These are phyloP conservation scores for Gonioctena quinquepunctata DNA, from an alignment of 1,140 invertebrate species.

Conservation along the genomic window DNA sequence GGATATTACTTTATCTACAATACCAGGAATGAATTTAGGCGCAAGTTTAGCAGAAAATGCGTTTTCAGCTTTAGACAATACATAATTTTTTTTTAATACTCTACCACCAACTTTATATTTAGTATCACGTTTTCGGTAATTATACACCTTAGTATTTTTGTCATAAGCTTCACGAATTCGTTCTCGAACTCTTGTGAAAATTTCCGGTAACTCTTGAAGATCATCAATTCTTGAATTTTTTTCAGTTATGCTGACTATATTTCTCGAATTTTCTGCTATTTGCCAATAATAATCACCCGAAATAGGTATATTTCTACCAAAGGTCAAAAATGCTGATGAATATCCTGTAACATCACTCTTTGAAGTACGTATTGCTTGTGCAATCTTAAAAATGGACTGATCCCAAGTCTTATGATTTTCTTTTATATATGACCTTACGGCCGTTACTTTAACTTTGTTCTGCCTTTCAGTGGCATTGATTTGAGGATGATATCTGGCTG, in stretches of 20 bases:
- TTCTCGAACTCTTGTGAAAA: constrained; percentile 9
- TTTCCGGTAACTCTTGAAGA: constrained; percentile 5
- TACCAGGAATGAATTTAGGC: constrained; percentile 27
- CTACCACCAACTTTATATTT: constrained; percentile 23
- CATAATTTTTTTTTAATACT: constrained; percentile 26
- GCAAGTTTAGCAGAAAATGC: constrained; percentile 29
- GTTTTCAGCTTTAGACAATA: constrained; percentile 21
- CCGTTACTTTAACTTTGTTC: constrained; percentile 22
- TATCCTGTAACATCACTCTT: constrained; percentile 20
- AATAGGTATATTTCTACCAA: constrained; percentile 15
- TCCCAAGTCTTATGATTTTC: constrained; percentile 25
- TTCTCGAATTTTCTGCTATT: neutral
- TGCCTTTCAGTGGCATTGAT: constrained; percentile 20
- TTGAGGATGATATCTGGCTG: constrained; percentile 15
- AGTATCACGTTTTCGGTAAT: constrained; percentile 19
- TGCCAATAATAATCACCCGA: constrained; percentile 20
- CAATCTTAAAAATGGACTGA: constrained; percentile 5
- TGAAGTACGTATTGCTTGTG: constrained; percentile 17
- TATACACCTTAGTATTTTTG: constrained; percentile 14
- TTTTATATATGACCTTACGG: constrained; percentile 21
- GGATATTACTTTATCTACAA: constrained; percentile 21
- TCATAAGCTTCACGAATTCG: constrained; percentile 21
- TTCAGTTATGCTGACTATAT: constrained; percentile 3
- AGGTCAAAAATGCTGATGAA: constrained; percentile 12
- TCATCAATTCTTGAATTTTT: constrained; percentile 13